Percentiles rank a stretch among this genome's conserved stretches.
Conservation (phyloP, 1,140 invertebrate species). For the Phocides pigmalion region DNA sequence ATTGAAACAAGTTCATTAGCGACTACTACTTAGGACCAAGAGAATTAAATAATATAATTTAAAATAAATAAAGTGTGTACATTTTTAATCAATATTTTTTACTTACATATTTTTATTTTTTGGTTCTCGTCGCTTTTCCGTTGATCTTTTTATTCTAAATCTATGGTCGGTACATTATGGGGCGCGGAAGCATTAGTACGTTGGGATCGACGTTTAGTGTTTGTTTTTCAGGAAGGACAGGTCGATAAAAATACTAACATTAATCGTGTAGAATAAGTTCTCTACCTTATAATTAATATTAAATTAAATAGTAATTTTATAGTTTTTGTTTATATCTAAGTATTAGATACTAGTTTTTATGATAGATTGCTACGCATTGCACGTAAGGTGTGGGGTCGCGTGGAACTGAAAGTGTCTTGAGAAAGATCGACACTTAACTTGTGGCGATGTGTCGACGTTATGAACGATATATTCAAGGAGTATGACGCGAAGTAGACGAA, state of each 20-base stretch:
- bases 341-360: conserved; percentile 39
- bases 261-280: conserved; percentile 84
- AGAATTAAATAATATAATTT: too few species aligned
- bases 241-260: conserved; percentile 89
- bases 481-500: conserved; percentile 46
- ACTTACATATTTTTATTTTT: background rate
- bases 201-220: conserved; percentile 76
- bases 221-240: conserved; percentile 92
- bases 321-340: conserved; percentile 42
- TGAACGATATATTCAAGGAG: conserved; percentile 30
- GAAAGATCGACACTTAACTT: conserved; percentile 43
- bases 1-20: too few species aligned
- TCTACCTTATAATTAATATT: conserved; percentile 52
- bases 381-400: conserved; percentile 36
- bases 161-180: conserved; percentile 38
- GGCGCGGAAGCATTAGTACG: conserved; percentile 63
- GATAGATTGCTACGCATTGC: conserved; percentile 41
- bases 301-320: conserved; percentile 38
- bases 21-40: too few species aligned
- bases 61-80: too few species aligned
- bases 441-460: conserved; percentile 55
- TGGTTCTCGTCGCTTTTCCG: too few species aligned
- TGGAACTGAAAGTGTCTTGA: conserved; percentile 9
- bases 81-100: too few species aligned
- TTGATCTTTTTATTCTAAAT: too few species aligned